A percentile compares a stretch with the other conserved stretches of the same genome.
These are phyloP conservation scores for Phrynosoma blainvillii DNA, from an alignment of 2,113 vertebrate species.

Conservation along the genomic window DNA sequence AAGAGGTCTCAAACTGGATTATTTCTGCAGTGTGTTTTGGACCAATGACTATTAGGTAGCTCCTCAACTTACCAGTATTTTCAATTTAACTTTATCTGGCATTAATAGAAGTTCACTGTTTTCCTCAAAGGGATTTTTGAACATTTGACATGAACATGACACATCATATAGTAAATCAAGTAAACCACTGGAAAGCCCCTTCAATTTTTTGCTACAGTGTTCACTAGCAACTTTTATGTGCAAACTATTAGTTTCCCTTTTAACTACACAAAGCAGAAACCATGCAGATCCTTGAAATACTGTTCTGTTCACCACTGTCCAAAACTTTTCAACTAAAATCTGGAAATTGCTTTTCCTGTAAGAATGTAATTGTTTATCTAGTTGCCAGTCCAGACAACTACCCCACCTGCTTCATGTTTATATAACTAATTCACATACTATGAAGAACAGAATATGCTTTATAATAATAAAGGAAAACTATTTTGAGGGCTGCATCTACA, in stretches of 20 bases:
- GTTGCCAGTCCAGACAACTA: not conserved
- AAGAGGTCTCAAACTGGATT: too few species aligned
- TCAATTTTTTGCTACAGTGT: not conserved
- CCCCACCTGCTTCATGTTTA: not conserved
- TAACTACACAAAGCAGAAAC: too few species aligned
- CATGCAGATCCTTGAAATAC: too few species aligned
- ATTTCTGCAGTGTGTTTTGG: too few species aligned
- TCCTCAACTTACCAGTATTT: too few species aligned
- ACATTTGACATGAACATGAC: not conserved
- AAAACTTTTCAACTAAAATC: not conserved
- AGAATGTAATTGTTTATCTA: not conserved
- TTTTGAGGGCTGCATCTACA: too few species aligned
- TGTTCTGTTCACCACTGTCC: too few species aligned
- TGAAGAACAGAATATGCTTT: not conserved
- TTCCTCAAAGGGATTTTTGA: not conserved
- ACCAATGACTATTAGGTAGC: not conserved
- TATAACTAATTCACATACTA: too few species aligned
- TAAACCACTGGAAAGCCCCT: too few species aligned
- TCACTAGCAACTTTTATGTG: not conserved
- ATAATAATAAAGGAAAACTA: too few species aligned
- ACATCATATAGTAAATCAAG: not conserved
- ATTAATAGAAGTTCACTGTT: not conserved
- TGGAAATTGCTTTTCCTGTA: too few species aligned
- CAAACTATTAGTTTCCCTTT: not conserved
- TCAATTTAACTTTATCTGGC: too few species aligned